These are phyloP conservation scores for Mantis religiosa DNA, from an alignment of 2,888 invertebrate genomes.

Conservation along the genomic window DNA sequence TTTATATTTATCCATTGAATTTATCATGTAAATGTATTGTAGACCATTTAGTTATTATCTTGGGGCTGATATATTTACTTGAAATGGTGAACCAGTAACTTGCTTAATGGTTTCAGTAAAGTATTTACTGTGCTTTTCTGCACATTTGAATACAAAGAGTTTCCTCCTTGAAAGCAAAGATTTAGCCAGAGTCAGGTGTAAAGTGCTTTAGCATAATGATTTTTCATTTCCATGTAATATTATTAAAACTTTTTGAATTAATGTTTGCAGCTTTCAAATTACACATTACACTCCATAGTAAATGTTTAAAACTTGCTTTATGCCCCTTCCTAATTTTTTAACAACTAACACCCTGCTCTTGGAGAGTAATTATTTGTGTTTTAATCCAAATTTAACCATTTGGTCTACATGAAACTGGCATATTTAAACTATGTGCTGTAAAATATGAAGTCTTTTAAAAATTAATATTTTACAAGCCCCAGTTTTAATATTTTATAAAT, in stretches of 20 bases:
- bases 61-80: background rate
- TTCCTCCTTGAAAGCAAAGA: background rate
- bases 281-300: background rate
- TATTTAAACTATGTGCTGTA: conserved; percentile 30
- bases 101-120: background rate
- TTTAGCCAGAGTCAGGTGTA: conserved; percentile 14
- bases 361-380: background rate
- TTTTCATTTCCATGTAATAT: background rate
- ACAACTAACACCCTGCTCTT: background rate
- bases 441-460: background rate
- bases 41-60: background rate
- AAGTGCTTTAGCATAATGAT: background rate
- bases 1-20: no score
- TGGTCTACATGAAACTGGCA: background rate
- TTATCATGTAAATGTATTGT: no score
- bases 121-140: background rate
- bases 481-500: background rate
- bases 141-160: background rate
- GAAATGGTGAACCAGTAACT: background rate
- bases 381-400: background rate
- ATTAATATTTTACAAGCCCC: background rate
- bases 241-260: background rate
- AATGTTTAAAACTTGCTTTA: background rate
- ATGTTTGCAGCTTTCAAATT: background rate
- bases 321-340: background rate